phyloP scores from a whole-genome alignment of 2,797 vertebrate genomes.

The Avahi laniger region DNA sequence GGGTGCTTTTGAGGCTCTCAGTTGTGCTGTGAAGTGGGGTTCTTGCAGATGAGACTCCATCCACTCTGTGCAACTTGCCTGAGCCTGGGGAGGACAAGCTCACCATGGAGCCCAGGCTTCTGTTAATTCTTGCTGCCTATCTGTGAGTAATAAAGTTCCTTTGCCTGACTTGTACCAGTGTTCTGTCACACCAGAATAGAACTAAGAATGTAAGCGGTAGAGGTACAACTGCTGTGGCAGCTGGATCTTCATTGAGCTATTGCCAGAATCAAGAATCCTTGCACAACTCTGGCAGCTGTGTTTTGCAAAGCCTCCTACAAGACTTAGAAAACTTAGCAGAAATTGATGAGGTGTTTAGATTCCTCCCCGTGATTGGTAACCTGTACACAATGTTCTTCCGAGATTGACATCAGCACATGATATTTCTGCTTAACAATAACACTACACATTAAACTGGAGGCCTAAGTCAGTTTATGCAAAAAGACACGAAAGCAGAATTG shows the following conservation, averaged over 20 bases:
- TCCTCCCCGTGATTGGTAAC: background rate
- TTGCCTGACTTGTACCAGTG: background rate
- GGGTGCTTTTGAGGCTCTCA: background rate
- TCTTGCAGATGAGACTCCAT: background rate
- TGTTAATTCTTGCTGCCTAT: background rate
- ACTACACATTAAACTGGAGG: background rate
- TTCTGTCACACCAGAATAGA: background rate
- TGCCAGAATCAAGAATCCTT: background rate
- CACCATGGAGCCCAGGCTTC: background rate
- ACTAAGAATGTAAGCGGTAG: background rate
- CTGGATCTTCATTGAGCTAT: background rate
- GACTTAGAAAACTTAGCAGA: background rate
- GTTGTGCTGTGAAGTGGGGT: background rate
- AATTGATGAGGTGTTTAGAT: background rate
- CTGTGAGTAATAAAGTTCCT: background rate
- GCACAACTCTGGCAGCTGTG: background rate
- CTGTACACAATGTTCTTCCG: background rate
- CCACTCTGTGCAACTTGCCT: background rate
- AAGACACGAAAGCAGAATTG: background rate
- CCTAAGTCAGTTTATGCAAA: background rate
- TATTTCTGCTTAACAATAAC: background rate
- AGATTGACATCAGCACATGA: fast-evolving
- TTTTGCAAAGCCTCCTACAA: background rate
- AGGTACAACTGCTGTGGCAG: background rate
- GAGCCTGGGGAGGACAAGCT: background rate